Conservation (phyloP, 2,888 invertebrate genomes). For the Polyommatus icarus region DNA sequence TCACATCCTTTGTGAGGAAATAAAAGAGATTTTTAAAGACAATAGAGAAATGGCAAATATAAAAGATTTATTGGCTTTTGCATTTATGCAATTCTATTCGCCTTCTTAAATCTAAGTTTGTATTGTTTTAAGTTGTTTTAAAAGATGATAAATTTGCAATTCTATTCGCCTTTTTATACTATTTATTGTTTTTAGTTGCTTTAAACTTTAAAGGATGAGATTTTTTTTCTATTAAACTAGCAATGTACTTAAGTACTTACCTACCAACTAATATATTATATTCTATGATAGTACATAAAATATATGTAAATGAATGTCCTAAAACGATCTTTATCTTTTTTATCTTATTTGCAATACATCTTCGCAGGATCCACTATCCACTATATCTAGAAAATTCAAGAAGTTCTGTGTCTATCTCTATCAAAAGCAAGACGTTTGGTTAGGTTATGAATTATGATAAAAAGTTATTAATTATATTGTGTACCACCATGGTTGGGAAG, state of each 20-base stretch:
- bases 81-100: not conserved
- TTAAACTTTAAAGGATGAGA: not conserved
- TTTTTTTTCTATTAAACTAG: not conserved
- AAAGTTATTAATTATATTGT: no score
- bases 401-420: no score
- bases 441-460: no score
- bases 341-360: no score
- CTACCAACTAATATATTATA: no score
- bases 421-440: no score
- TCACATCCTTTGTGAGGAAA: constrained; percentile 36
- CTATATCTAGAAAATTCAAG: no score
- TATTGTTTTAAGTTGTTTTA: not conserved
- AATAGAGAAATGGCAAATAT: constrained; percentile 28
- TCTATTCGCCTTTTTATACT: not conserved
- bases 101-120: not conserved
- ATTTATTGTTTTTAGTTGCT: not conserved
- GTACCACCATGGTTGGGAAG: no score
- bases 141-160: not conserved
- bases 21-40: not conserved
- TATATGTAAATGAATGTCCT: no score
- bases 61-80: not conserved
- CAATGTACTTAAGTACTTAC: not conserved
- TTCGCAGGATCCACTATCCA: no score
- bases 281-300: no score
- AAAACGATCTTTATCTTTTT: no score